Evolutionary conservation across 2,113 vertebrate genomes (phyloP).

Genomic region (Xiphophorus couchianus): DNA sequence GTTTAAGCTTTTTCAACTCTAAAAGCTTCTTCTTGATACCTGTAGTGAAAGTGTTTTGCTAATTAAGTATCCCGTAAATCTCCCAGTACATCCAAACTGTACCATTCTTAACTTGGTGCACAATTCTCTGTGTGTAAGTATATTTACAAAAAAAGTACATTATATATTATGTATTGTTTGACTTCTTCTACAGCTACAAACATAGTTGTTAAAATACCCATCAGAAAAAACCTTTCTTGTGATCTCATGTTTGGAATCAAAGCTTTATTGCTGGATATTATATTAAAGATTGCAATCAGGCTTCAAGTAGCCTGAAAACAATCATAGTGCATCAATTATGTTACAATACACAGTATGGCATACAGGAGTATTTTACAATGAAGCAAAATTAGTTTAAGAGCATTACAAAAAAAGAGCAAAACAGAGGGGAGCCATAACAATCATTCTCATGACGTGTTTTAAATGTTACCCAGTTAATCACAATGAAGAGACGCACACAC

Average conservation of each 20-base stretch:
- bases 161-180: neutral
- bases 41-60: neutral
- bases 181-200: neutral
- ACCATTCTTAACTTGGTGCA: neutral
- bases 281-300: constrained; percentile 77
- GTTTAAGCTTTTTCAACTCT: neutral
- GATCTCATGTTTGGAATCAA: constrained; percentile 60
- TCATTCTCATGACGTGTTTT: constrained; percentile 38
- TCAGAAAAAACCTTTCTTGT: neutral
- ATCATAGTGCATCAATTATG: constrained; percentile 80
- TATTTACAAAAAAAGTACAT: neutral
- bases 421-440: constrained; percentile 50
- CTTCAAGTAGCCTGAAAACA: constrained; percentile 76
- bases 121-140: neutral
- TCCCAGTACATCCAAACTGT: neutral
- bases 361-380: constrained; percentile 76
- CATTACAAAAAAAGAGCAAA: constrained; percentile 55
- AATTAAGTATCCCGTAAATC: neutral
- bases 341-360: constrained; percentile 79
- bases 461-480: constrained; percentile 5
- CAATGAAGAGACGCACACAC: constrained; percentile 12
- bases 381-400: constrained; percentile 69
- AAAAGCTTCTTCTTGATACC: neutral
- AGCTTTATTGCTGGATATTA: constrained; percentile 84
- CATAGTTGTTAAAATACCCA: neutral